Base-by-base conservation (phyloP, 2,113 vertebrate species). In the Tenebrosternarchus preto region DNA sequence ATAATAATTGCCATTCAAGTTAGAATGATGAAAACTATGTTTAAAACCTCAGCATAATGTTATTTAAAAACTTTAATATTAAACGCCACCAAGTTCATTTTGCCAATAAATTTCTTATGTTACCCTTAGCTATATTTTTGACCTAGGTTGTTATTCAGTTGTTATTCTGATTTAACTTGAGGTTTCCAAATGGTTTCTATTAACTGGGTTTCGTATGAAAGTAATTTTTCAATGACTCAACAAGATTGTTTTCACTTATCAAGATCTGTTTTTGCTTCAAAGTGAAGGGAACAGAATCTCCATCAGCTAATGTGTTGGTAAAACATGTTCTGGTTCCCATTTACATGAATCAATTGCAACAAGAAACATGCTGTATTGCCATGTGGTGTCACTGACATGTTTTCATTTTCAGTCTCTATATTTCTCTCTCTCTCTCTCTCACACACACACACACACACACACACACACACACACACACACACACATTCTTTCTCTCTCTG, bases 341-440 rank as follows among this genome's bases (percentile, higher is more conserved):
- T 84, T 70, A 81, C 70, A 74, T 78, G 43, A 84, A 57, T 78
- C 46, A 84, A 78, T 66, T 56, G 77, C 64, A 84, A 81, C 70
- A 81, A 84, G 70, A 78, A 73, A 81, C 75, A 75, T 61, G 74
- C 72, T 78, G 75, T 75, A 64, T 78, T 43, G 22, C 19, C 66
- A 29, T 81, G 71, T 75, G 70, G 33, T 70, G 78, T 75, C 55
- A 22, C 20, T 63, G 57, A 63, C 71, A 66, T 79, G 76, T 71
- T 82, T 81, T 78, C 50, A 59, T 78, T 79, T 78, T 72, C 29
- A 56, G 31, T n/a, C 57, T 71, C 66, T 68, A 24, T 71, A 43
- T 77, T 22, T 66, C 31, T 75, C 55, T 72, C 59, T 5, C 36
- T 80, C 53, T 59, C 29, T 67, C 60, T 50, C 25, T 24, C 39